Evolutionary conservation across 2,113 vertebrate species (phyloP), one percentile per base, ranked within the genome.

Genomic region (Haliaeetus leucogaster): DNA sequence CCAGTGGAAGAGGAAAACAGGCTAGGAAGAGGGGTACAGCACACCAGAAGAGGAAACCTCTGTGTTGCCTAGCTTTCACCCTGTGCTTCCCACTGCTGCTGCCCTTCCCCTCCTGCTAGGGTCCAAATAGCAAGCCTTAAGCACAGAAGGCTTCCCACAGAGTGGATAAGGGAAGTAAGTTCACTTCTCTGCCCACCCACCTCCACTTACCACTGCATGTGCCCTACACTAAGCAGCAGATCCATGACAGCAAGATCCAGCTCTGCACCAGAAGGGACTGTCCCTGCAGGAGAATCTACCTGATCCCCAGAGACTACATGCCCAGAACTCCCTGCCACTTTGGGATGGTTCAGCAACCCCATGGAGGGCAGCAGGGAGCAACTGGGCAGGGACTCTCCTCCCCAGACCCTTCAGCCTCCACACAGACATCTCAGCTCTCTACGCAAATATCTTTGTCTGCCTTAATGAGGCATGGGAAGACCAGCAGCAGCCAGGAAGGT

Each of bases 221-320:
- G 4, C 13, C 34, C 47, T 61, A 6, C 3, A 0, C 38, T 23
- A 53, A 76, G 43, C 77, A 91, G 58, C 26, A 30, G 36, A 45
- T 38, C 40, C 14, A 1, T 47, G 11, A 58, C 71, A 43, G 20
- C 13, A 70, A 47, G 48, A 30, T 22, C 20, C 11, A 65, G n/a
- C 42, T 38, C n/a, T 42, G n/a, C 22, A 52, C 25, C 50, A 85
- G 48, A 65, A 82, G 26, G 10, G 9, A 82, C 1, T 1, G 17
- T 29, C 45, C 9, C 66, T 36, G 36, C 30, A 40, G 12, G 17
- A 12, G 4, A 59, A 40, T 17, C 26, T 11, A 10, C 45, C 16
- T 3, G 34, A 16, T 10, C 32, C 43, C 34, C 38, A 25, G 3
- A 48, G 21, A 21, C 16, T 13, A 40, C 0, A 0, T 7, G 9